These are phyloP conservation scores for Heptranchias perlo DNA, from an alignment of 2,113 vertebrate genomes.

Conservation along the genomic window DNA sequence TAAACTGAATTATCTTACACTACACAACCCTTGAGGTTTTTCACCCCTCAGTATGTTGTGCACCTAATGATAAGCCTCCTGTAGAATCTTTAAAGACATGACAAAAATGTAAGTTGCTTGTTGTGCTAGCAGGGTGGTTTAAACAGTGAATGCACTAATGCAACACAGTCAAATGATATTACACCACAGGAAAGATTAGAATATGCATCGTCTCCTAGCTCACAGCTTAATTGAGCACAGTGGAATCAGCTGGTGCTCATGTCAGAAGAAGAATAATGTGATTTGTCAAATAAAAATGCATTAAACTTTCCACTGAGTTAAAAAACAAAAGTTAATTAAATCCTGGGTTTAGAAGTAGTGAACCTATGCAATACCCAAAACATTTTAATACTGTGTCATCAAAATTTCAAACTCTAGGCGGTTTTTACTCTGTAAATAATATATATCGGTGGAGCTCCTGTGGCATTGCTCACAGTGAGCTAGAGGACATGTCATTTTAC, in stretches of 20 bases:
- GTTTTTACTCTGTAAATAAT: neutral
- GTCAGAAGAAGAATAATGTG: slow-evolving; percentile 38
- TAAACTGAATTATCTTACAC: slow-evolving; percentile 31
- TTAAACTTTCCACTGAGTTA: slow-evolving; percentile 24
- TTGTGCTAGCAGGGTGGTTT: neutral
- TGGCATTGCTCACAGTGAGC: neutral
- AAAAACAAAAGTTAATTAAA: slow-evolving; percentile 29
- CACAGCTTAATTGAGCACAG: slow-evolving; percentile 38
- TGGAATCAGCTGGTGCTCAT: slow-evolving; percentile 36
- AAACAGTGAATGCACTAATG: slow-evolving; percentile 1
- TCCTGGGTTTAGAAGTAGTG: neutral
- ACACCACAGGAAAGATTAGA: slow-evolving; percentile 39
- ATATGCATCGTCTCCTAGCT: slow-evolving; percentile 33
- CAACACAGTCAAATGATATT: slow-evolving; percentile 29
- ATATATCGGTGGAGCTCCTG: neutral
- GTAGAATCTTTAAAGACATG: neutral
- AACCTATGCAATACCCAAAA: neutral
- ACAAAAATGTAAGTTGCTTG: neutral
- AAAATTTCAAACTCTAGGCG: neutral
- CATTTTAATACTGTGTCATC: neutral
- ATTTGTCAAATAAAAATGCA: slow-evolving; percentile 40
- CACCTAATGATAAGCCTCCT: neutral
- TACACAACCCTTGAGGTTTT: neutral
- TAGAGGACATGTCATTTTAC: neutral
- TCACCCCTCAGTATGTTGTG: neutral